phyloP scores from a whole-genome alignment of 2,888 invertebrate species.

The Sinopyrophorus schimmeli region DNA sequence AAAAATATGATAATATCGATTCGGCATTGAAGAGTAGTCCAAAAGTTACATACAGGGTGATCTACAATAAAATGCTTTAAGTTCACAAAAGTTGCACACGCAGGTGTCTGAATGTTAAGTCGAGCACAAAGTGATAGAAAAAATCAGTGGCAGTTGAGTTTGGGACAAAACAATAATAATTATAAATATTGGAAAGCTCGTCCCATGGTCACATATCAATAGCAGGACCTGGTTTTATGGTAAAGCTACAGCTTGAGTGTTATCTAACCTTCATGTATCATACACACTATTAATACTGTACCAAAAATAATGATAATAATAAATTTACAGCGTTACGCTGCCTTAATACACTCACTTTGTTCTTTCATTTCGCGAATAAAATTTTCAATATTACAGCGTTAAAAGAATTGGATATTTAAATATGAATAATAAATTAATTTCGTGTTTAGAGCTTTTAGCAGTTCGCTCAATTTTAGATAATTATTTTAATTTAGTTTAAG shows the following conservation, averaged over 20 bases:
- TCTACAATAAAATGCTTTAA: constrained; percentile 7
- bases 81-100: constrained; percentile 8
- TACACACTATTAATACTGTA: constrained; percentile 49
- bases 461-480: too few relatives aligned
- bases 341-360: constrained; percentile 28
- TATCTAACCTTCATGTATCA: constrained; percentile 51
- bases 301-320: constrained; percentile 45
- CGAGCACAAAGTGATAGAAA: constrained; percentile 24
- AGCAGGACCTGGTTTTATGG: constrained; percentile 32
- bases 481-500: too few relatives aligned
- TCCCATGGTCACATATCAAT: constrained; percentile 38
- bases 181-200: constrained; percentile 12
- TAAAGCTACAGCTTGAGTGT: constrained; percentile 46
- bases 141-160: constrained; percentile 28
- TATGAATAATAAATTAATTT: too few relatives aligned
- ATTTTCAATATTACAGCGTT: too few relatives aligned
- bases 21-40: neutral
- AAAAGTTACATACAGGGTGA: constrained; percentile 8
- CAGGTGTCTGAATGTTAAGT: constrained; percentile 15
- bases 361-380: too few relatives aligned
- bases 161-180: constrained; percentile 24
- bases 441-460: too few relatives aligned
- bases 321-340: constrained; percentile 48
- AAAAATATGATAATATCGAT: neutral
- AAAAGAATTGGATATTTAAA: too few relatives aligned